Evolutionary conservation across 2,888 invertebrate species (phyloP), one percentile per base, ranked within the genome.

Genomic region (Serrognathus titanus): DNA sequence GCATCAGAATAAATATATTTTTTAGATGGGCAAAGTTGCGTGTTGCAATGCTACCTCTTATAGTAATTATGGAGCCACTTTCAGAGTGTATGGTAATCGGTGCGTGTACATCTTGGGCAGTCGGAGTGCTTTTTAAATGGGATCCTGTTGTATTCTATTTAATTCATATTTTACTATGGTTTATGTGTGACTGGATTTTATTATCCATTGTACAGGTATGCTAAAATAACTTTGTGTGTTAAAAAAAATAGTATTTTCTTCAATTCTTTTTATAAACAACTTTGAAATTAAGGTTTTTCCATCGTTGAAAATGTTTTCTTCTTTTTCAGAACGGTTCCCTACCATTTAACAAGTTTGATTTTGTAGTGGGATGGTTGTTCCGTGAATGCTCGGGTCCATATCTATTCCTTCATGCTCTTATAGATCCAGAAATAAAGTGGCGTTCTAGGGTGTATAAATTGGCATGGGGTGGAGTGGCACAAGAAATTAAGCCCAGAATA

Each of bases 61-160:
- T 92, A 43, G 90, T 95, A 63, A 71, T 98, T 41, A 81, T 97
- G 60, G 99, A 99, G 78, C 99, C 98, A 0, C 81, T 98, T 47
- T 92, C 93, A 50, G 97, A 99, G 80, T 98, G 98, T 76, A 83
- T 99, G 80, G 84, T 97, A 31, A 84, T 95, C 41, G 97, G 98
- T 43, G 87, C 92, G n/a, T 85, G 92, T 71, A 90, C 94, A 35
- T 90, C 96, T 0, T 94, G 94, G 91, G 90, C 96, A 0, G 88
- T 89, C 2, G 86, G 86, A 52, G 75, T 86, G 49, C 81, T 98
- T 37, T 91, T 97, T 70, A 86, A 87, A 64, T 92, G 94, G 82
- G 93, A 96, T 77, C 90, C 93, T 1, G 81, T 95, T 62, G 91
- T 92, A 51, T 94, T 97, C 80, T 94, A 94, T 78, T 81, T 97